Percentiles rank a stretch among this genome's conserved stretches.
Evolutionary conservation across 2,797 vertebrate species (phyloP).

Genomic region (Melanotaenia trifasciata): DNA sequence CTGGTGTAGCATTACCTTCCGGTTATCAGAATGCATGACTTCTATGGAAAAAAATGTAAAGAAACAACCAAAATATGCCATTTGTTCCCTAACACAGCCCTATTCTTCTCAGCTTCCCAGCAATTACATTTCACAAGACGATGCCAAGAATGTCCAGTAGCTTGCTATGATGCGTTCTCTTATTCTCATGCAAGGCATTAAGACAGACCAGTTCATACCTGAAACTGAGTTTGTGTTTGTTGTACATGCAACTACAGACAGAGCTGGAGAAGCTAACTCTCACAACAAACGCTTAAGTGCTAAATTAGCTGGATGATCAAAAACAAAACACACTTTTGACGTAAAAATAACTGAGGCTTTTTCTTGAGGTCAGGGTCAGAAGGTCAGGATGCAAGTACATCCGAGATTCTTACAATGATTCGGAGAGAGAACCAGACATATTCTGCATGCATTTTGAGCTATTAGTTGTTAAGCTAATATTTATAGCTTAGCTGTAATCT

Average conservation of each 20-base stretch:
- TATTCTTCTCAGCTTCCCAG: no score
- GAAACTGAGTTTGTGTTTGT: not conserved
- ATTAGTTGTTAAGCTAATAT: conserved; percentile 4
- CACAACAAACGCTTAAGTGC: not conserved
- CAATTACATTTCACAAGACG: no score
- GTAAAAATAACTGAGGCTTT: not conserved
- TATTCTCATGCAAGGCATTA: not conserved
- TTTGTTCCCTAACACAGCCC: no score
- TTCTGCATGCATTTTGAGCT: not conserved
- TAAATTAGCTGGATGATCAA: not conserved
- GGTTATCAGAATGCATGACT: not conserved
- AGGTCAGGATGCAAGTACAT: conserved; percentile 23
- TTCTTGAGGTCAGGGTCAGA: conserved; percentile 15
- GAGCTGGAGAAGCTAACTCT: not conserved
- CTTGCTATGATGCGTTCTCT: not conserved
- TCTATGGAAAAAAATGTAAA: not conserved
- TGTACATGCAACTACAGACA: not conserved
- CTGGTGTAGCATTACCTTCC: not conserved
- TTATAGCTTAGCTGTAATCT: not conserved
- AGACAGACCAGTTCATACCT: not conserved
- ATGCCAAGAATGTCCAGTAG: not conserved
- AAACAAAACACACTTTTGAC: not conserved
- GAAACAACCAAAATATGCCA: no score
- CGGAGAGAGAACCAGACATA: not conserved
- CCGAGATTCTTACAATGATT: not conserved